Evolutionary conservation across 2,797 vertebrate species (phyloP), one percentile per base, ranked within the genome.

Genomic region (Miichthys miiuy): DNA sequence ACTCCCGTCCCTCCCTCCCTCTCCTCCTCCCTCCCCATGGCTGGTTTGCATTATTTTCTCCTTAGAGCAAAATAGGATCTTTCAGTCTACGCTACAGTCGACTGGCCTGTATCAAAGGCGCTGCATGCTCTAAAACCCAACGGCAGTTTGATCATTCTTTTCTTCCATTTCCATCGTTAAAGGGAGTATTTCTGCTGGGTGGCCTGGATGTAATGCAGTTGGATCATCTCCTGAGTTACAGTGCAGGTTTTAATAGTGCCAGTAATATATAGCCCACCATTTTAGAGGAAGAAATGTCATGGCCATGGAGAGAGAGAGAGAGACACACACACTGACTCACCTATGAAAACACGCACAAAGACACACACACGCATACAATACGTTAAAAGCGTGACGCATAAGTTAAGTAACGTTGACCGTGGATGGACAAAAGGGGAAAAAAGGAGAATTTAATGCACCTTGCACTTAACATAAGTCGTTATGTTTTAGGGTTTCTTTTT

Each of bases 21-120:
- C 12, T 41, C 51, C 5, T 38, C 55, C 44, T 55, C n/a, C 54
- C 23, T 30, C 51, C 50, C 70, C 20, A 23, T 64, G 77, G 58
- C 90, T 94, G 91, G 75, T 91, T 92, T 87, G 77, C 86, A 92
- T 93, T 93, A 94, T 87, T 82, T 88, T 84, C 88, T 86, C 86
- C 87, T 93, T 62, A 84, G 68, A 84, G 72, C 80, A 87, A 82
- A 91, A 86, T 87, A 84, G 79, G 88, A 91, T 89, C 83, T 91
- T 82, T 90, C 86, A 83, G 77, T 83, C 72, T 0, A 48, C 6
- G 85, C 86, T 81, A 52, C 85, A 91, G 84, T 87, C 72, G 75
- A 84, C 87, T 86, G 85, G 78, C 78, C 87, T 71, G 68, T 86
- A 89, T 91, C 88, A 92, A 91, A 93, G 88, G 64, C 77, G n/a